Base-by-base conservation (phyloP, 2,113 vertebrate species). In the Origma solitaria region DNA sequence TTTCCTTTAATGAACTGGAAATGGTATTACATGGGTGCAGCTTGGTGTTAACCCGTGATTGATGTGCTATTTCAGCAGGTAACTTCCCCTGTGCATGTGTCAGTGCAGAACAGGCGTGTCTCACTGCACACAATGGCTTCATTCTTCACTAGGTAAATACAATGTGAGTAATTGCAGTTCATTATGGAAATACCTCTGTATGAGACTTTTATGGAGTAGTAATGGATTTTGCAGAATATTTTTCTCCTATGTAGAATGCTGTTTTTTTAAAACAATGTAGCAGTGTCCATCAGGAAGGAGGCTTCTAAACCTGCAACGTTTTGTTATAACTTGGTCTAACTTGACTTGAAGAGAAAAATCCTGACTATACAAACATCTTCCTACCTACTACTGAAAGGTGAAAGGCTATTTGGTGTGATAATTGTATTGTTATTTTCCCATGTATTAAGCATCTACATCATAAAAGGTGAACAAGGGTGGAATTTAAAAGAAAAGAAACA, bases 61-160 rank as follows among this genome's bases (percentile, higher is more conserved):
- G 95, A 96, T 94, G 88, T 72, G 87, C 88, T 83, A 60, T 77
- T 96, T 83, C 92, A 86, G 44, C 65, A 91, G 93, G 76, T 95
- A 78, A 64, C 94, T 82, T 88, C 77, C 76, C 84, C 18, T 82
- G 83, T 49, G 83, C 0, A 0, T 3, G 23, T 83, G 9, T 64
- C 92, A 83, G 88, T 81, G 94, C 94, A 88, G 95, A 94, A 37
- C 83, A 88, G 92, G 57, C 85, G 86, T 14, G 23, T 95, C 68
- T 89, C 86, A 31, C 81, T 95, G 72, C 78, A 33, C 84, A 88
- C 90, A 92, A 64, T 88, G 62, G 69, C 6, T 80, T 91, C 79
- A 91, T 97, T 97, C 94, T 96, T 92, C 51, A 49, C 65, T 70
- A 57, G 83, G 57, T 83, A 96, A 96, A 96, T 89, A 82, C 51